phyloP scores from a whole-genome alignment of 2,888 invertebrate species.

The Drosophila mimetica region DNA sequence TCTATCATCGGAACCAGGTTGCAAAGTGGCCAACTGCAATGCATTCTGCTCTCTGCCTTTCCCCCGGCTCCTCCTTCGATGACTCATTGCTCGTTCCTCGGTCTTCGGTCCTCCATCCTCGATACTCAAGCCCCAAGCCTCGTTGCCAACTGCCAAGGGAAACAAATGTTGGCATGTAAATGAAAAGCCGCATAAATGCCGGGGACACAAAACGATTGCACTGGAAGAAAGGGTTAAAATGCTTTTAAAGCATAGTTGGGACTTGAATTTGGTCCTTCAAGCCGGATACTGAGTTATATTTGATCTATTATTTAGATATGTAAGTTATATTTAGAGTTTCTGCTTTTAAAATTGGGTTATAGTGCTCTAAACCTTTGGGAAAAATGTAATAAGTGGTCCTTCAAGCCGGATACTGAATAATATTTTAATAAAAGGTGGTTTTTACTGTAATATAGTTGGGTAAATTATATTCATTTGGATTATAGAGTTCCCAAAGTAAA shows the following conservation, averaged over 20 bases:
- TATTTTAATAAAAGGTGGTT: no score
- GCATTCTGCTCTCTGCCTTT: slow-evolving; percentile 7
- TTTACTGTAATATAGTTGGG: no score
- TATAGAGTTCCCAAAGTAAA: no score
- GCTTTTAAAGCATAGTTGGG: no score
- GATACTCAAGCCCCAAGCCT: slow-evolving; percentile 9
- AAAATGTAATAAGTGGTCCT: not conserved
- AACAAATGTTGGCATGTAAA: slow-evolving; percentile 64
- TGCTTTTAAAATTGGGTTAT: no score
- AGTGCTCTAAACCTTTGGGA: no score
- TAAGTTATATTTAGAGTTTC: no score
- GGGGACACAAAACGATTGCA: slow-evolving; percentile 38
- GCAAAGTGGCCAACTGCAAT: slow-evolving; percentile 19
- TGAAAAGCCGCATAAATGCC: slow-evolving; percentile 76
- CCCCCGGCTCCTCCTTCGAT: slow-evolving; percentile 4
- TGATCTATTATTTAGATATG: no score
- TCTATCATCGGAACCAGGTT: slow-evolving; percentile 21
- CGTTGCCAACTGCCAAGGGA: slow-evolving; percentile 29
- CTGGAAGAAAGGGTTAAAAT: slow-evolving; percentile 12
- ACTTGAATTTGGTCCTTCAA: no score
- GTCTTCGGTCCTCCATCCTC: slow-evolving; percentile 4
- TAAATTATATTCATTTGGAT: no score
- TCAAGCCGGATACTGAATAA: not conserved
- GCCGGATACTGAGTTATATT: no score
- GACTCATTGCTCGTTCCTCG: slow-evolving; percentile 4